A percentile compares a stretch with the other conserved stretches of the same genome.
phyloP scores from a whole-genome alignment of 2,113 vertebrate species.

The Axis porcinus region DNA sequence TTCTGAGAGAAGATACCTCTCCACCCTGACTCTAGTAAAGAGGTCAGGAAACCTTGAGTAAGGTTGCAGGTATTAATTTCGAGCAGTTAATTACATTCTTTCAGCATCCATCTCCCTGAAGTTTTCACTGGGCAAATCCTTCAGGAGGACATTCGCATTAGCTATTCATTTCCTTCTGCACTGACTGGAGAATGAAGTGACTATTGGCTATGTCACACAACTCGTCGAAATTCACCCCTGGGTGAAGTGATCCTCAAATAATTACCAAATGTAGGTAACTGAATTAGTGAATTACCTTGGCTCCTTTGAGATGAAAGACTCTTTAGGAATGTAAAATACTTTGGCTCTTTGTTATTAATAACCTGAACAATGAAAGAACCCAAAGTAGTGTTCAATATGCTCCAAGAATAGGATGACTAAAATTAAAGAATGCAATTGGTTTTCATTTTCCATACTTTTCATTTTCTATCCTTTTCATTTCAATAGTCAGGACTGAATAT shows the following conservation, averaged over 20 bases:
- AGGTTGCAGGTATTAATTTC: slow-evolving; percentile 69
- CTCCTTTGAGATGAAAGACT: slow-evolving; percentile 74
- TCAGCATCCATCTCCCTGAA: slow-evolving; percentile 63
- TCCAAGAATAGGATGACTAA: slow-evolving; percentile 56
- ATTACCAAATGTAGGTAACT: slow-evolving; percentile 77
- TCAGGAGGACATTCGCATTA: slow-evolving; percentile 67
- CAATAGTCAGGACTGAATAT: slow-evolving; percentile 45
- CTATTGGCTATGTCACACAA: slow-evolving; percentile 62
- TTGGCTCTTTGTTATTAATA: slow-evolving; percentile 74
- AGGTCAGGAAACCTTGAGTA: slow-evolving; percentile 68
- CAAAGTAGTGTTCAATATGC: slow-evolving; percentile 59
- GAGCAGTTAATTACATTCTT: slow-evolving; percentile 74
- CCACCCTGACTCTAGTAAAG: slow-evolving; percentile 59
- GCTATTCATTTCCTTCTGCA: slow-evolving; percentile 62
- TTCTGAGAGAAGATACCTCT: slow-evolving; percentile 34
- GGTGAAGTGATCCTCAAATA: slow-evolving; percentile 78
- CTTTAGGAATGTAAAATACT: slow-evolving; percentile 71
- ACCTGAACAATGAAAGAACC: slow-evolving; percentile 69
- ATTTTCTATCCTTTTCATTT: slow-evolving; percentile 67
- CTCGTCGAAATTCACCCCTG: slow-evolving; percentile 67
- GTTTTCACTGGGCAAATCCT: slow-evolving; percentile 67
- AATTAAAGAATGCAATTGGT: slow-evolving; percentile 69
- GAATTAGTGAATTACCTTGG: slow-evolving; percentile 74
- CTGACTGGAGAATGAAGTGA: slow-evolving; percentile 58
- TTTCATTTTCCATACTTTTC: slow-evolving; percentile 65